A percentile compares a stretch with the other conserved stretches of the same genome.
These are phyloP conservation scores for Peromyscus californicus DNA, from an alignment of 2,113 vertebrate species.

Conservation along the genomic window DNA sequence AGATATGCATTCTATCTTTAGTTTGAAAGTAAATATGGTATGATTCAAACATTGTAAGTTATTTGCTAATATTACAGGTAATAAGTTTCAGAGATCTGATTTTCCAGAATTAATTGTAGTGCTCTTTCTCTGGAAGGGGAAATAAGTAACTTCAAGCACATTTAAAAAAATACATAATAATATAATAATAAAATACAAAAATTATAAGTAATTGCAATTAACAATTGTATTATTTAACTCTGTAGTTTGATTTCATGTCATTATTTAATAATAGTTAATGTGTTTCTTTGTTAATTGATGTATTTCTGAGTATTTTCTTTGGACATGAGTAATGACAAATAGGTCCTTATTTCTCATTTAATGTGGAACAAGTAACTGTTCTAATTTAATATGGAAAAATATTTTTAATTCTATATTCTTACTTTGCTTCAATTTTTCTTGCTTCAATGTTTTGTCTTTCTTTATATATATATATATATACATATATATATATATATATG, in stretches of 20 bases:
- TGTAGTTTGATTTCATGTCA: neutral
- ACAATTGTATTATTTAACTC: neutral
- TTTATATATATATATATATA: neutral
- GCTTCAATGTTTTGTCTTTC: neutral
- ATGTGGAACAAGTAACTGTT: neutral
- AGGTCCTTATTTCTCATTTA: neutral
- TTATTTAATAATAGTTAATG: neutral
- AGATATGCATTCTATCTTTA: neutral
- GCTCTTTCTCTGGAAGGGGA: neutral
- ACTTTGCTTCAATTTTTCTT: neutral
- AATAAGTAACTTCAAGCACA: neutral
- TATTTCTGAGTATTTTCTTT: neutral
- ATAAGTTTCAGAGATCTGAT: neutral
- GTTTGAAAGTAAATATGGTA: neutral
- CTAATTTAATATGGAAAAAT: neutral
- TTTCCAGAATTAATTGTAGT: neutral
- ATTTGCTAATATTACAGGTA: neutral
- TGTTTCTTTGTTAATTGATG: neutral
- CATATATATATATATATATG: accelerated
- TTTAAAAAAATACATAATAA: neutral
- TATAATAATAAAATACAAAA: conserved; percentile 3
- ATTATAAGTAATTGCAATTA: neutral
- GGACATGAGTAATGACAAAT: neutral
- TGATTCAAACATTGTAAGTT: neutral
- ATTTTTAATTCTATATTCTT: neutral